These are phyloP conservation scores for Neosalanx taihuensis DNA, from an alignment of 2,797 vertebrate genomes.

Conservation along the genomic window DNA sequence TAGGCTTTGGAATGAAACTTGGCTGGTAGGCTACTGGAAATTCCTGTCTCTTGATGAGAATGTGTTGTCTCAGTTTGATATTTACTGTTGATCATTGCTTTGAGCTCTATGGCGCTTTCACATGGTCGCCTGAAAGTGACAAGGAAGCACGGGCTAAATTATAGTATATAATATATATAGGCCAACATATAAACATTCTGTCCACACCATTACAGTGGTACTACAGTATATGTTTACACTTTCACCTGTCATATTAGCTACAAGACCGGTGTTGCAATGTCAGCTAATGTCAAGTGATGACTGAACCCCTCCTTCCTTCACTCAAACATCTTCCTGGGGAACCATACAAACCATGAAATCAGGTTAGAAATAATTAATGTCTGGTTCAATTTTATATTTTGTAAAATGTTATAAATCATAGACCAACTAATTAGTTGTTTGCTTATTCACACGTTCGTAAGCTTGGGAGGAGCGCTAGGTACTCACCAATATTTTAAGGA, in stretches of 20 bases:
- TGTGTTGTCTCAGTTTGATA: slow-evolving; percentile 46
- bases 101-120: neutral
- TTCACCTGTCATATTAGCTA: neutral
- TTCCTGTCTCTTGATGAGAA: slow-evolving; percentile 28
- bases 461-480: too few species aligned
- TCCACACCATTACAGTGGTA: slow-evolving; percentile 13
- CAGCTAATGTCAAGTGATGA: too few species aligned
- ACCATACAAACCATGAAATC: neutral
- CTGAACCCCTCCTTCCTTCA: neutral
- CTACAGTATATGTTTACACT: neutral
- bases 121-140: too few species aligned
- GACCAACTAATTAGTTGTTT: too few species aligned
- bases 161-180: slow-evolving; percentile 32
- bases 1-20: slow-evolving; percentile 28
- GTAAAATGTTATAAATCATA: too few species aligned
- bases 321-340: neutral
- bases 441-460: too few species aligned
- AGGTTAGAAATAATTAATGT: neutral
- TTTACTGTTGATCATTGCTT: slow-evolving; percentile 36
- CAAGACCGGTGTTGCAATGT: neutral
- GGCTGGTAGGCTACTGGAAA: slow-evolving; percentile 48
- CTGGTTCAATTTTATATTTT: too few species aligned
- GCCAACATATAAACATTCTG: slow-evolving; percentile 51
- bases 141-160: too few species aligned
- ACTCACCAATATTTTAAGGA: too few species aligned